phyloP scores from a whole-genome alignment of 2,113 vertebrate species.

The Calidris pugnax region DNA sequence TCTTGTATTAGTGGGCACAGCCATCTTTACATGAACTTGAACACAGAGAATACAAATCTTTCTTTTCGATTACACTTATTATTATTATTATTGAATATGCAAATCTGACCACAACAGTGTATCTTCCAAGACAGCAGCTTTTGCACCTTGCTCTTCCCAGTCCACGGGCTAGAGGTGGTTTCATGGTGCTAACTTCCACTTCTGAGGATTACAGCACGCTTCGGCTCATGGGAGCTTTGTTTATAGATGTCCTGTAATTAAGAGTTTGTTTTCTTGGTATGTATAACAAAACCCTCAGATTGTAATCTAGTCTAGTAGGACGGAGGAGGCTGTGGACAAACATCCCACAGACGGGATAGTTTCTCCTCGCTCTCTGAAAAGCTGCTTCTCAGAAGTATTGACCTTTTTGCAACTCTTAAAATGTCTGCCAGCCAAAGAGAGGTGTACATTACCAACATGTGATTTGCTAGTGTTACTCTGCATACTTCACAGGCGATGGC shows the following conservation, averaged over 20 bases:
- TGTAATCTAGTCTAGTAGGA: not conserved
- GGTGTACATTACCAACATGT: constrained; percentile 51
- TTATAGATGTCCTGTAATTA: not conserved
- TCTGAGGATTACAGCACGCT: not conserved
- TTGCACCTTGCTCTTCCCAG: not conserved
- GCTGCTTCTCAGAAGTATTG: constrained; percentile 25
- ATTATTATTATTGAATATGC: not conserved
- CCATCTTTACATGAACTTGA: not conserved
- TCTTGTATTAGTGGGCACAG: not conserved
- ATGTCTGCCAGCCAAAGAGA: constrained; percentile 37
- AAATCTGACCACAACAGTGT: not conserved
- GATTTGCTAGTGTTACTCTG: constrained; percentile 15
- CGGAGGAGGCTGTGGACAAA: not conserved
- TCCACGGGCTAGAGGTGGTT: not conserved
- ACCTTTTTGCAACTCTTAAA: constrained; percentile 59
- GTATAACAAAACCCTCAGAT: not conserved
- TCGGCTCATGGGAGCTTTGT: not conserved
- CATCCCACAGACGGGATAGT: not conserved
- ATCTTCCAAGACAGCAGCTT: not conserved
- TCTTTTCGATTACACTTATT: not conserved
- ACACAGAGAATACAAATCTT: not conserved
- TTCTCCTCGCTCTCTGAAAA: not conserved
- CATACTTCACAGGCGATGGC: not conserved
- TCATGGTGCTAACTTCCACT: not conserved
- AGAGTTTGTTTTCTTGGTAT: not conserved